A percentile compares a stretch with the other conserved stretches of the same genome.
These are phyloP conservation scores for Colinus virginianus DNA, from an alignment of 2,113 vertebrate species.

Conservation along the genomic window DNA sequence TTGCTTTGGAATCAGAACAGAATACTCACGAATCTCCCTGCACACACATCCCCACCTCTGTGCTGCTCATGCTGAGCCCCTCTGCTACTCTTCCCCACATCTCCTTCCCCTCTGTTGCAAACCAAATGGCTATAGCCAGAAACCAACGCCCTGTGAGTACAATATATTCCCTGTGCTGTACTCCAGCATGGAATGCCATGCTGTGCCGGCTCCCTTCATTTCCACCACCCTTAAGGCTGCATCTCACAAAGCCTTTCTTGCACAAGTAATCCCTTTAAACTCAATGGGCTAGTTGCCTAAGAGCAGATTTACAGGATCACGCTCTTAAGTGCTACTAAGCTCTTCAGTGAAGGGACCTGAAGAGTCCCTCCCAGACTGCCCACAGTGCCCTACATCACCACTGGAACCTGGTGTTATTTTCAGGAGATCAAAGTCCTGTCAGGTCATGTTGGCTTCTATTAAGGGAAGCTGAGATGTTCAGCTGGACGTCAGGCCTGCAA, in stretches of 20 bases:
- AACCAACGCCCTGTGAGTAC: rapidly evolving
- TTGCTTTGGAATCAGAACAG: neutral
- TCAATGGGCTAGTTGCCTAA: conserved; percentile 53
- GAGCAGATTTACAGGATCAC: conserved; percentile 49
- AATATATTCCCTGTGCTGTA: neutral
- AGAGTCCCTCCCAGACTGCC: conserved; percentile 18
- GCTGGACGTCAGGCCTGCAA: neutral
- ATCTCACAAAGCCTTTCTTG: conserved; percentile 3
- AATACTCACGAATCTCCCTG: neutral
- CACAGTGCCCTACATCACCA: neutral
- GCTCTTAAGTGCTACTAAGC: conserved; percentile 66
- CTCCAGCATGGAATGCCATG: neutral
- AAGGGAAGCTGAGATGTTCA: conserved; percentile 26
- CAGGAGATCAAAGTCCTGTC: conserved; percentile 40
- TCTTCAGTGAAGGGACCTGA: conserved; percentile 23
- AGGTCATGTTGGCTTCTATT: conserved; percentile 54
- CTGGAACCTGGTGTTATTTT: conserved; percentile 38
- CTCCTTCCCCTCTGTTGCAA: neutral
- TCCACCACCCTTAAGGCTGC: neutral
- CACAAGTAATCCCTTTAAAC: conserved; percentile 55
- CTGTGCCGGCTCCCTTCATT: neutral
- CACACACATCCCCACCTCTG: neutral
- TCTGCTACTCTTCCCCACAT: neutral
- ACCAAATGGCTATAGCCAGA: rapidly evolving
- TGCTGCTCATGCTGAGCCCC: rapidly evolving